Base-by-base conservation (phyloP, 2,888 invertebrate species). In the Hedya salicella region DNA sequence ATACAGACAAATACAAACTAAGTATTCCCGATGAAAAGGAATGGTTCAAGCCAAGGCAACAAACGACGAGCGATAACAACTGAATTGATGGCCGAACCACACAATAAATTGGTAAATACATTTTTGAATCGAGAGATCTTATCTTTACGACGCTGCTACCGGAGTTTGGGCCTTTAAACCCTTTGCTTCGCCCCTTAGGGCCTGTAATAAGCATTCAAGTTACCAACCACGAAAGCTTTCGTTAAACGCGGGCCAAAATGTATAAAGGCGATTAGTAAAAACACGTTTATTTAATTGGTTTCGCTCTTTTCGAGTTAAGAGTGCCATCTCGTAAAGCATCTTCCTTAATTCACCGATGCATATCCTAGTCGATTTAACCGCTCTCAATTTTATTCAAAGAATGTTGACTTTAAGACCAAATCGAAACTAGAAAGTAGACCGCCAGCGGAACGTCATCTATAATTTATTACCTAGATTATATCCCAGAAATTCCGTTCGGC, bases 401-500 rank as follows among this genome's bases (percentile, higher is more conserved):
- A 66, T 66, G 53, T 54, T 42, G 54, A 49, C 48, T 66, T 61
- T 39, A 53, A 60, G 40, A 39, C 52, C 16, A 61, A 48, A 48
- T 66, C 21, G 19, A 42, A 54, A 40, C 49, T 48, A 61, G 66
- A 66, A 66, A 66, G 66, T 42, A 48, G 42, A 54, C 46, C 54
- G 66, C 46, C 11, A 17, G 48, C 49, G 61, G 60, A 54, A 54
- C 48, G 69, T 48, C 62, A 42, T 62, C 46, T 63, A 17, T 67
- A 59, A 71, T 67, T 68, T 66, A 65, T 64, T 61, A 48, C 66
- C 64, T 59, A 50, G 68, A 65, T 61, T 42, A 59, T 49, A 67
- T 65, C 44, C 56, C 49, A 30, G 63, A 61, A 67, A 70, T 70
- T 70, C 70, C 70, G 66, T 71, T 70, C 69, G 17, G 67, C 70